Percentiles rank a stretch among this genome's conserved stretches.
phyloP scores from a whole-genome alignment of 2,888 invertebrate genomes.

The Merodon equestris region DNA sequence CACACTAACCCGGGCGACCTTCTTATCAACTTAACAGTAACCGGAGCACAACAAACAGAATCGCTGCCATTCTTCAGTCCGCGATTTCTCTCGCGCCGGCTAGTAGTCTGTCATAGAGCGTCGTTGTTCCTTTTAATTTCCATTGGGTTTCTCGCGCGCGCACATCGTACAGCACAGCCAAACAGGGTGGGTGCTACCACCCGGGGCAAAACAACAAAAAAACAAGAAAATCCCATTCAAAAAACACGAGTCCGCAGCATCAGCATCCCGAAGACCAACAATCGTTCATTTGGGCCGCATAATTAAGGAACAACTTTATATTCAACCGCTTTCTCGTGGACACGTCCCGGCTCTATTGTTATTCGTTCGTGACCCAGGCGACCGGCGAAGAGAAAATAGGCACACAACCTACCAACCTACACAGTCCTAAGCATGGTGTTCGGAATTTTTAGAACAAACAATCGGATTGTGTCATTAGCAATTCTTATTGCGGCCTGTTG shows the following conservation, averaged over 20 bases:
- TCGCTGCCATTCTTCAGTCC: constrained; percentile 44
- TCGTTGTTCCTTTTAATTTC: constrained; percentile 22
- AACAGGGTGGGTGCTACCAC: too few species aligned
- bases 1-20: constrained; percentile 43
- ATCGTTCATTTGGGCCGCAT: constrained; percentile 37
- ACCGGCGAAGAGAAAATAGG: not conserved
- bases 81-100: constrained; percentile 20
- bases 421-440: constrained; percentile 49
- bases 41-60: constrained; percentile 18
- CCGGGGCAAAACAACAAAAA: too few species aligned
- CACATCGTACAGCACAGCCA: not conserved
- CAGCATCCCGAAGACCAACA: constrained; percentile 25
- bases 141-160: not conserved
- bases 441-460: constrained; percentile 18
- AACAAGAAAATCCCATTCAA: not conserved
- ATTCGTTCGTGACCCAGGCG: constrained; percentile 16
- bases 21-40: constrained; percentile 29
- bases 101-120: constrained; percentile 28
- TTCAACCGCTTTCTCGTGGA: constrained; percentile 11
- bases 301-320: constrained; percentile 46
- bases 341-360: constrained; percentile 2
- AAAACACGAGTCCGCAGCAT: not conserved
- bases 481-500: constrained; percentile 46
- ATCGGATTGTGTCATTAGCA: constrained; percentile 49
- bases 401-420: constrained; percentile 38